Percentiles rank a stretch among this genome's conserved stretches.
These are phyloP conservation scores for Pygocentrus nattereri DNA, from an alignment of 2,797 vertebrate species.

Conservation along the genomic window DNA sequence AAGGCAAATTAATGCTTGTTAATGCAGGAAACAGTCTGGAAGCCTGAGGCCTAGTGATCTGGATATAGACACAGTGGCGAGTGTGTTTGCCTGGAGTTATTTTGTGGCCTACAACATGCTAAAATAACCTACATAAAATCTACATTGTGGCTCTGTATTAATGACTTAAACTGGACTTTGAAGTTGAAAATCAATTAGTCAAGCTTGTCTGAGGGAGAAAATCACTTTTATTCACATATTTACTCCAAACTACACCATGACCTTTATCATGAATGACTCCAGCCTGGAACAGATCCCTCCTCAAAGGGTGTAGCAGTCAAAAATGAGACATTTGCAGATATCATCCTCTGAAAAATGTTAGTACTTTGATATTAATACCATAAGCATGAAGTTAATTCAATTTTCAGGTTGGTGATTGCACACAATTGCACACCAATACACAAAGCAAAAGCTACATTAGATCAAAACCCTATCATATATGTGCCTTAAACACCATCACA, in stretches of 20 bases:
- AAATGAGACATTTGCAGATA: neutral
- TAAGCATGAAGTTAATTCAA: neutral
- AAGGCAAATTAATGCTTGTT: neutral
- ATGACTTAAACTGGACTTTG: neutral
- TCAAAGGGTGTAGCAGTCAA: neutral
- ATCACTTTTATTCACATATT: neutral
- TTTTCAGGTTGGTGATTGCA: slow-evolving; percentile 12
- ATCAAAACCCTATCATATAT: neutral
- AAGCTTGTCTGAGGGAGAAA: too few species aligned
- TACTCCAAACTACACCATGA: neutral
- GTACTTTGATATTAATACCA: slow-evolving; percentile 35
- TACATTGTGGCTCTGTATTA: neutral
- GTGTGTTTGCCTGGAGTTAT: too few species aligned
- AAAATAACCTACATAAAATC: neutral
- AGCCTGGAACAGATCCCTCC: too few species aligned
- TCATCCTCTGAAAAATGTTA: neutral
- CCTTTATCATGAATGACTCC: too few species aligned
- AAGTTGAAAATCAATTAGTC: neutral
- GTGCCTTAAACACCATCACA: neutral
- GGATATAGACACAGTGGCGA: neutral
- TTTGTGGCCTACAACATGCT: too few species aligned
- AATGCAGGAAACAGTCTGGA: neutral
- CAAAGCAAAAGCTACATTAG: neutral
- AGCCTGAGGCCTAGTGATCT: neutral
- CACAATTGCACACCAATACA: slow-evolving; percentile 15